phyloP scores from a whole-genome alignment of 2,113 vertebrate genomes.

The Macroglossus sobrinus region DNA sequence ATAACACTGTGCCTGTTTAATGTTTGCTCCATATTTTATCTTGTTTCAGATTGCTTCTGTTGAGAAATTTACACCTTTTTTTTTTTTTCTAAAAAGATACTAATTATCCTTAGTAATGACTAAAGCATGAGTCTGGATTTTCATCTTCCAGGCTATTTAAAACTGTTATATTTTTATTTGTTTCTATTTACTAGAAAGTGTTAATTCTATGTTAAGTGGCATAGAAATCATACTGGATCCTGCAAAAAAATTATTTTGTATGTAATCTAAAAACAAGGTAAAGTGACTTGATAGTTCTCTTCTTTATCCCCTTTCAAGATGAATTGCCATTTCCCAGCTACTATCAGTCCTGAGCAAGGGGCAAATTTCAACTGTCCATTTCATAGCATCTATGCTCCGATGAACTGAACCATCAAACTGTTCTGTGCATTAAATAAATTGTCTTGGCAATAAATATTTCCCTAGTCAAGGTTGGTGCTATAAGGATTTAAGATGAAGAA shows the following conservation, averaged over 20 bases:
- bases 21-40: not conserved
- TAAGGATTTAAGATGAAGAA: slow-evolving; percentile 53
- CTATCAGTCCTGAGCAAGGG: not conserved
- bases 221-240: not conserved
- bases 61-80: not conserved
- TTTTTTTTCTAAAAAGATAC: not conserved
- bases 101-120: not conserved
- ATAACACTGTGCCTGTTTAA: not conserved
- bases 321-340: not conserved
- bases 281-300: not conserved
- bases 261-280: not conserved
- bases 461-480: slow-evolving; percentile 26
- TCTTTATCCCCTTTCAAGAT: not conserved
- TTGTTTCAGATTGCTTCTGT: not conserved
- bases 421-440: slow-evolving; percentile 13
- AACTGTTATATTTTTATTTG: not conserved
- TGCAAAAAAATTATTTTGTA: not conserved
- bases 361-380: not conserved
- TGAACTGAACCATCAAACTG: not conserved
- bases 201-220: not conserved
- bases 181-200: slow-evolving; percentile 5
- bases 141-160: not conserved
- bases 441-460: slow-evolving; percentile 10
- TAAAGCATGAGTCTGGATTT: not conserved
- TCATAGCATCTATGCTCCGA: not conserved